Conservation (phyloP, 2,888 invertebrate genomes). For the Anoncus sp. region DNA sequence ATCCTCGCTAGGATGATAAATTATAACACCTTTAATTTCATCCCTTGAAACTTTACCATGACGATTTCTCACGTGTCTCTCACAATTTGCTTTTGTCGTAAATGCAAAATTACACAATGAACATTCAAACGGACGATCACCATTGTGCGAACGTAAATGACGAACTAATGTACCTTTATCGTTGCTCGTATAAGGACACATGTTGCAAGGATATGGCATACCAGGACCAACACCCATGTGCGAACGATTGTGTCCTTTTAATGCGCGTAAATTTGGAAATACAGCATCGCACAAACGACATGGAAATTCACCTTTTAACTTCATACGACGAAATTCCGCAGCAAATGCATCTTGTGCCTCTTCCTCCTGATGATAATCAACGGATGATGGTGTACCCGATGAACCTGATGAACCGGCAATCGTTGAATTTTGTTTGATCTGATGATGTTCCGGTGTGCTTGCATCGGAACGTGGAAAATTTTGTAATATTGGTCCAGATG, state of each 20-base stretch:
- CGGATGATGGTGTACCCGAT: slow-evolving; percentile 77
- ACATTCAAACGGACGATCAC: slow-evolving; percentile 97
- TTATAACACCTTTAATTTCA: slow-evolving; percentile 94
- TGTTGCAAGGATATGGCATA: slow-evolving; percentile 95
- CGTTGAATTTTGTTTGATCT: slow-evolving; percentile 51
- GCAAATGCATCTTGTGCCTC: slow-evolving; percentile 94
- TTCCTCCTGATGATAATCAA: slow-evolving; percentile 85
- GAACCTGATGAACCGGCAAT: slow-evolving; percentile 76
- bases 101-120: slow-evolving; percentile 98
- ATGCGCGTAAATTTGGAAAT: slow-evolving; percentile 94
- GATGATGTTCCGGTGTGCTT: slow-evolving; percentile 71
- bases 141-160: slow-evolving; percentile 97
- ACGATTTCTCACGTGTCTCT: slow-evolving; percentile 95
- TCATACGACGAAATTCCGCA: slow-evolving; percentile 95
- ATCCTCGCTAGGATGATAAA: slow-evolving; percentile 94
- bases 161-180: slow-evolving; percentile 96
- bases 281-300: slow-evolving; percentile 95
- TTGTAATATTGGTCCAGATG: slow-evolving; percentile 84
- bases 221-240: slow-evolving; percentile 90
- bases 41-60: slow-evolving; percentile 94
- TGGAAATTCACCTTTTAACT: slow-evolving; percentile 94
- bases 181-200: slow-evolving; percentile 94
- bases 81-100: slow-evolving; percentile 98
- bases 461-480: slow-evolving; percentile 71
- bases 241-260: slow-evolving; percentile 95